Percentiles rank a stretch among this genome's conserved stretches.
Conservation (phyloP, 2,113 vertebrate species). For the Pelecanus crispus region DNA sequence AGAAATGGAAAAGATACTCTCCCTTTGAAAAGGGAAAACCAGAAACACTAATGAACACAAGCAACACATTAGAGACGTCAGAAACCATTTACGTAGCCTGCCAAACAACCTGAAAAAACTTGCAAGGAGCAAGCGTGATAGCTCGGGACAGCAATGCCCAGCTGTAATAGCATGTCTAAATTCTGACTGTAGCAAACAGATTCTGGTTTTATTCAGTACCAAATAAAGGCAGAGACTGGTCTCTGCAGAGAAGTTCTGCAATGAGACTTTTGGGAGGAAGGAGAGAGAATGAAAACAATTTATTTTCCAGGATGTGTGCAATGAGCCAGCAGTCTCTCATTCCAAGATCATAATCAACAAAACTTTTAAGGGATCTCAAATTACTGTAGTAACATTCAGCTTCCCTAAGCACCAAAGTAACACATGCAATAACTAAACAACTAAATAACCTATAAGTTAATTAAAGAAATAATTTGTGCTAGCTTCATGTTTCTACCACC, state of each 20-base stretch:
- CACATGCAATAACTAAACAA: neutral
- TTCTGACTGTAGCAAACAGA: neutral
- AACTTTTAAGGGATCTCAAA: neutral
- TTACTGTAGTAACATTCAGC: neutral
- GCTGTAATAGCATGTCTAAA: neutral
- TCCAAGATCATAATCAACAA: neutral
- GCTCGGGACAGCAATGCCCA: neutral
- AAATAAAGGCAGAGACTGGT: neutral
- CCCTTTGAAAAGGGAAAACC: neutral
- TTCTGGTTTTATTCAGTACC: neutral
- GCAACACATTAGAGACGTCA: neutral
- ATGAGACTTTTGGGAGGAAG: neutral
- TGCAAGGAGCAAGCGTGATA: neutral
- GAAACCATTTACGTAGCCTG: neutral
- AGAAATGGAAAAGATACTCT: neutral
- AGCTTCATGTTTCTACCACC: neutral
- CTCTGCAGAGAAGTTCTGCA: neutral
- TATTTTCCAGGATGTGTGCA: neutral
- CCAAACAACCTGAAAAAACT: neutral
- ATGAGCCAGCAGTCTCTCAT: neutral
- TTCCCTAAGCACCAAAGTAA: neutral
- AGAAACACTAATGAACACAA: neutral
- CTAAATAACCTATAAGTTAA: neutral
- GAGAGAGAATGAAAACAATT: neutral
- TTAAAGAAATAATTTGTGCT: neutral